phyloP scores from a whole-genome alignment of 2,113 vertebrate genomes.

The Chaetorhynchus papuensis region DNA sequence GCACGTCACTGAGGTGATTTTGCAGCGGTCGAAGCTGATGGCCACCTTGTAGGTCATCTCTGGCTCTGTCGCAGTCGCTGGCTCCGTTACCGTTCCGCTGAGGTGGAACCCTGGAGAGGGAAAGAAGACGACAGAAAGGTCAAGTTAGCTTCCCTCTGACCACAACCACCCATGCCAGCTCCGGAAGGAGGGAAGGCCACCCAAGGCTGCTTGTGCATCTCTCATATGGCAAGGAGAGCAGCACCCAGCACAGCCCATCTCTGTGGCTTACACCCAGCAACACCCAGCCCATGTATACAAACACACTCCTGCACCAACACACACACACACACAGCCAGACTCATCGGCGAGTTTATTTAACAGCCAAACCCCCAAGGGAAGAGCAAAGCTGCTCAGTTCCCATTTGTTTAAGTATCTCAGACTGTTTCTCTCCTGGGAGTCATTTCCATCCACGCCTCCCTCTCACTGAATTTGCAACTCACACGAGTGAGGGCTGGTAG shows the following conservation, averaged over 20 bases:
- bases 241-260: background rate
- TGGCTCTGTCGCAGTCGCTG: constrained; percentile 84
- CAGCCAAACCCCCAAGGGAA: constrained; percentile 19
- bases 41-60: constrained; percentile 95
- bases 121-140: background rate
- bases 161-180: background rate
- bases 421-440: constrained; percentile 28
- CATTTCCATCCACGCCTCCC: constrained; percentile 30
- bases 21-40: constrained; percentile 99
- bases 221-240: background rate
- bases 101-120: constrained; percentile 90
- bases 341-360: constrained; percentile 1
- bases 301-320: background rate
- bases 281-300: background rate
- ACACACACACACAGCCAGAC: background rate
- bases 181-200: background rate
- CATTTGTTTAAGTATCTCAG: constrained; percentile 50
- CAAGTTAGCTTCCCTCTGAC: background rate
- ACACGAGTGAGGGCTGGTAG: background rate
- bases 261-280: background rate
- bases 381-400: background rate
- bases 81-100: constrained; percentile 93
- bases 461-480: background rate
- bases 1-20: constrained; percentile 98
- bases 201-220: background rate